These are phyloP conservation scores for Orius insidiosus DNA, from an alignment of 1,140 invertebrate genomes.

Conservation along the genomic window DNA sequence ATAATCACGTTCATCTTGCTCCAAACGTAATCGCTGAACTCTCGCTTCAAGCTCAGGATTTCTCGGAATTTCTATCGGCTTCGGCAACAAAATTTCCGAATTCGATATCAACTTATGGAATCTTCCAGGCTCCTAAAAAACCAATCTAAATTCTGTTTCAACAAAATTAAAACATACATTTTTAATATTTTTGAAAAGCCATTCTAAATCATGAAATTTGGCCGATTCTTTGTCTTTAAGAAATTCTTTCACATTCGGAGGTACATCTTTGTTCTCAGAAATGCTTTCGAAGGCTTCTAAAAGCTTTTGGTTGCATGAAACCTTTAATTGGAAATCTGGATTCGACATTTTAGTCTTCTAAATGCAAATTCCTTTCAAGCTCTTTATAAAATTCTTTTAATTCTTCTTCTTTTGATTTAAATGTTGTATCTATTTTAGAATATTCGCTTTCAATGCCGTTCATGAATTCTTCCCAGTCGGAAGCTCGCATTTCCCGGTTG, in stretches of 20 bases:
- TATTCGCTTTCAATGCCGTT: slow-evolving; percentile 58
- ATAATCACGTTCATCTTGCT: slow-evolving; percentile 59
- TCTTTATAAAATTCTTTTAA: slow-evolving; percentile 53
- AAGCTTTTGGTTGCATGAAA: slow-evolving; percentile 8
- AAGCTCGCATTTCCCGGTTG: slow-evolving; percentile 38
- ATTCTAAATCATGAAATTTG: slow-evolving; percentile 33
- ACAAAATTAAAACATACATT: slow-evolving; percentile 2
- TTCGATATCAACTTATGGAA: slow-evolving; percentile 49
- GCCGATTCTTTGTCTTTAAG: slow-evolving; percentile 18
- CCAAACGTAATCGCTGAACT: slow-evolving; percentile 46
- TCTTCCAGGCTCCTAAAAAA: slow-evolving; percentile 27
- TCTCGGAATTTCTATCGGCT: slow-evolving; percentile 44
- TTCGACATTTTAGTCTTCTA: slow-evolving; percentile 14
- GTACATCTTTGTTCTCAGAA: slow-evolving; percentile 16
- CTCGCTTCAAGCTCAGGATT: slow-evolving; percentile 63
- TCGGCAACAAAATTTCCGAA: slow-evolving; percentile 44
- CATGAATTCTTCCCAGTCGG: slow-evolving; percentile 53
- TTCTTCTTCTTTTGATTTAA: slow-evolving; percentile 60
- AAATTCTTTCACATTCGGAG: slow-evolving; percentile 18
- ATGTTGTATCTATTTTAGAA: slow-evolving; percentile 52
- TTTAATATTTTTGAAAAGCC: slow-evolving; percentile 31
- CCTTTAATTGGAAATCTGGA: slow-evolving; percentile 12
- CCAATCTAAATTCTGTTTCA: not conserved
- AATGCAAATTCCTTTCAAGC: slow-evolving; percentile 47
- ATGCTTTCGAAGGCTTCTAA: slow-evolving; percentile 18